Percentiles rank a stretch among this genome's conserved stretches.
These are phyloP conservation scores for Propithecus coquereli DNA, from an alignment of 2,113 vertebrate species.

Conservation along the genomic window DNA sequence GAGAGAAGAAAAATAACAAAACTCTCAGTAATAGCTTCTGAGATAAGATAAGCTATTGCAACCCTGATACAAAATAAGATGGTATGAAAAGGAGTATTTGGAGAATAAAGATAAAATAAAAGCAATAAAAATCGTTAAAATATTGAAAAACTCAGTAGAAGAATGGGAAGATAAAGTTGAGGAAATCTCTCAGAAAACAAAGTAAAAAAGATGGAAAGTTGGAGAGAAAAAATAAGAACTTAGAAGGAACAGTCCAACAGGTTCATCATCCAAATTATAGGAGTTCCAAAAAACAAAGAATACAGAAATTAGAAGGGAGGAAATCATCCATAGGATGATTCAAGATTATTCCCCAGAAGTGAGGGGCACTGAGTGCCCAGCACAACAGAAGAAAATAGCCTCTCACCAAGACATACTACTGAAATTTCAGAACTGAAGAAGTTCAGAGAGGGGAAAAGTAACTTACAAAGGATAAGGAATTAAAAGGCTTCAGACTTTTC, in stretches of 20 bases:
- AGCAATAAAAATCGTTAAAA: not conserved
- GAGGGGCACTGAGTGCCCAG: not conserved
- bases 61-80: not conserved
- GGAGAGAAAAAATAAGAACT: slow-evolving; percentile 18
- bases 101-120: not conserved
- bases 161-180: not conserved
- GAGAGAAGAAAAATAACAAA: slow-evolving; percentile 40
- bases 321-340: not conserved
- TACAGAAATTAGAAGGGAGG: not conserved
- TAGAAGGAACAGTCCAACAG: not conserved
- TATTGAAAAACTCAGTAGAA: not conserved
- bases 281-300: slow-evolving; percentile 15
- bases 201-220: slow-evolving; percentile 3
- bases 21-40: not conserved
- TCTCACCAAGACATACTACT: not conserved
- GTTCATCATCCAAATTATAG: not conserved
- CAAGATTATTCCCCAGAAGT: not conserved
- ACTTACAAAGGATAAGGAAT: not conserved
- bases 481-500: not conserved
- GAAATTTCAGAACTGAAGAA: slow-evolving; percentile 1
- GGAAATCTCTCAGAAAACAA: not conserved
- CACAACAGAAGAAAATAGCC: not conserved
- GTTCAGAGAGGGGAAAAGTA: not conserved
- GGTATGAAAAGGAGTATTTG: not conserved
- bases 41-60: not conserved